phyloP scores from a whole-genome alignment of 2,797 vertebrate species.

The Spheniscus humboldti region DNA sequence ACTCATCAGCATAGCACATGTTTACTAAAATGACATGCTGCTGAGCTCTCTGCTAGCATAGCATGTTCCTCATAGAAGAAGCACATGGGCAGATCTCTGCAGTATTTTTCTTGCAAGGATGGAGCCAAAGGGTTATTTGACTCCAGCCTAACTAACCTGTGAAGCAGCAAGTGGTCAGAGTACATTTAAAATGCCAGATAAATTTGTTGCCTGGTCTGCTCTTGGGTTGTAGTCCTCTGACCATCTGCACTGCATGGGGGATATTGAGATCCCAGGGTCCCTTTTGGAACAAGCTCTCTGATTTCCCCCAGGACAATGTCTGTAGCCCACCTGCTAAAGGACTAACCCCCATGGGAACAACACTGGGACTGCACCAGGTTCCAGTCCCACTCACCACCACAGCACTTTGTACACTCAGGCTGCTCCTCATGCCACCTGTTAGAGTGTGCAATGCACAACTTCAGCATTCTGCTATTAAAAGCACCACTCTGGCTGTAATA shows the following conservation, averaged over 20 bases:
- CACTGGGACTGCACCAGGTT: background rate
- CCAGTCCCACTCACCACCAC: background rate
- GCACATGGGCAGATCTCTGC: background rate
- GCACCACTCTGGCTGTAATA: background rate
- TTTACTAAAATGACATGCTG: background rate
- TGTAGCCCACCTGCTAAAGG: background rate
- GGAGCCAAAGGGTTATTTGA: background rate
- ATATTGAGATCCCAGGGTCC: background rate
- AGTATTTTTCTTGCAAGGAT: background rate
- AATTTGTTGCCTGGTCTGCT: background rate
- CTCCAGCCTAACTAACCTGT: background rate
- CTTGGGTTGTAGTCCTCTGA: background rate
- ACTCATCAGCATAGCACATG: background rate
- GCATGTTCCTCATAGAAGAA: background rate
- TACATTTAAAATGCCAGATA: background rate
- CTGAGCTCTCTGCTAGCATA: background rate
- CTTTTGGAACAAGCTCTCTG: background rate
- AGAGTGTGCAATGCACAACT: background rate
- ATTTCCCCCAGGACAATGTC: background rate
- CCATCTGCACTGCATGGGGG: accelerated
- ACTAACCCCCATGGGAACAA: background rate
- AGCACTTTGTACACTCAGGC: background rate
- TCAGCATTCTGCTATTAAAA: background rate
- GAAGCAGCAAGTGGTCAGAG: background rate
- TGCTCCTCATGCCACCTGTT: background rate